A percentile compares a stretch with the other conserved stretches of the same genome.
These are phyloP conservation scores for Acromyrmex echinatior DNA, from an alignment of 1,140 invertebrate genomes.

Conservation along the genomic window DNA sequence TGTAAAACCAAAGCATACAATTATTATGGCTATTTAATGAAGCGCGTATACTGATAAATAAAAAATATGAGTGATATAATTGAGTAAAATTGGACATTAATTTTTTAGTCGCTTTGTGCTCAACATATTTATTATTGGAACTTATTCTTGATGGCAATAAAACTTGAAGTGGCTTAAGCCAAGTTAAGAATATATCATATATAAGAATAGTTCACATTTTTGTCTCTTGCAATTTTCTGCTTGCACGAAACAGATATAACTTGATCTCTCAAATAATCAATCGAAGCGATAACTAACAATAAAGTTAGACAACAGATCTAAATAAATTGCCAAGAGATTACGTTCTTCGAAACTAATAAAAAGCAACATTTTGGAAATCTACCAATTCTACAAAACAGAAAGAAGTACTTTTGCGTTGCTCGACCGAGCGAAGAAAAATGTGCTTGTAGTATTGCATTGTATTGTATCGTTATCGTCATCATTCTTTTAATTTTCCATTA, in stretches of 20 bases:
- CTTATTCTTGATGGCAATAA: conserved; percentile 17
- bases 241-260: conserved; percentile 19
- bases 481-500: conserved; percentile 43
- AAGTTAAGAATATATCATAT: conserved; percentile 15
- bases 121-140: conserved; percentile 7
- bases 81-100: not conserved
- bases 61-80: not conserved
- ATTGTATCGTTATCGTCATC: conserved; percentile 5
- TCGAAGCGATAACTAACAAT: conserved; percentile 47
- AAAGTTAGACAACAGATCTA: conserved; percentile 45
- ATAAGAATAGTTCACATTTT: conserved; percentile 26
- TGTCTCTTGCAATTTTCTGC: conserved; percentile 8
- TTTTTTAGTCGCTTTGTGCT: not conserved
- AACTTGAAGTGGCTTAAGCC: conserved; percentile 32
- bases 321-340: conserved; percentile 59
- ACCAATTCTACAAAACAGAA: conserved; percentile 37
- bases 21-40: not conserved
- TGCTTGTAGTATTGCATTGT: conserved; percentile 36
- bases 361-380: conserved; percentile 65
- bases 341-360: conserved; percentile 20
- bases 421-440: conserved; percentile 28
- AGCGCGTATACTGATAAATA: not conserved
- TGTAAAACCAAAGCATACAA: not conserved
- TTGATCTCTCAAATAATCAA: conserved; percentile 43
- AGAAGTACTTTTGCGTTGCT: conserved; percentile 26